Percentiles rank a stretch among this genome's conserved stretches.
Evolutionary conservation across 2,113 vertebrate species (phyloP).

Genomic region (Cryptoleucopteryx plumbea): DNA sequence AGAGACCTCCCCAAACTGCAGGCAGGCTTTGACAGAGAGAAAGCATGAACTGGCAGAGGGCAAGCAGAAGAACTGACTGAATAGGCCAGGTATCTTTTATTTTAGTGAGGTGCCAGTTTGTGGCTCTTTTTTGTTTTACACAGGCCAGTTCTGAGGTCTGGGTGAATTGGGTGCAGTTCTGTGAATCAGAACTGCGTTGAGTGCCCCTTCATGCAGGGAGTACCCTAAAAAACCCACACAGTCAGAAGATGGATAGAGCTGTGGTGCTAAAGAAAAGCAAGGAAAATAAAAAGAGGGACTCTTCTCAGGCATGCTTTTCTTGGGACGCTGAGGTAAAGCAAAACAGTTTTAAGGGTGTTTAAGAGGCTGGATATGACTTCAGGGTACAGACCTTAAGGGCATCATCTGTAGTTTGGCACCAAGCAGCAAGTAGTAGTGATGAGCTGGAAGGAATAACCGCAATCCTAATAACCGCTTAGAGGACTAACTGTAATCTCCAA

Average conservation of each 20-base stretch:
- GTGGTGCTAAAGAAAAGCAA: not conserved
- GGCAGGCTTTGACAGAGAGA: not conserved
- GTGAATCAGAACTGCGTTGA: not conserved
- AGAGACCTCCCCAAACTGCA: not conserved
- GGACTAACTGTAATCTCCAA: not conserved
- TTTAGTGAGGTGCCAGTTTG: not conserved
- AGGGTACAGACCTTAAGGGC: not conserved
- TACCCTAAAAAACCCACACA: not conserved
- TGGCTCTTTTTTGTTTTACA: not conserved
- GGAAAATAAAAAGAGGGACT: not conserved
- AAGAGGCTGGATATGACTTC: not conserved
- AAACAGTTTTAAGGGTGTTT: not conserved
- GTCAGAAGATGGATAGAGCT: not conserved
- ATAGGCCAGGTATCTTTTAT: not conserved
- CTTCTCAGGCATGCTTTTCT: not conserved
- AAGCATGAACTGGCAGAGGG: not conserved
- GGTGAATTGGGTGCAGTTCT: not conserved
- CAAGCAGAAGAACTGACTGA: not conserved
- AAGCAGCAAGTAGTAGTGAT: not conserved
- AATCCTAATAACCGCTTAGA: not conserved
- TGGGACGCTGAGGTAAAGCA: not conserved
- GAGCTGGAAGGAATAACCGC: not conserved
- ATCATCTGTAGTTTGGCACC: not conserved
- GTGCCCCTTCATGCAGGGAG: not conserved
- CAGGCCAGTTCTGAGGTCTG: not conserved